A percentile compares a stretch with the other conserved stretches of the same genome.
Conservation (phyloP, 1,140 invertebrate genomes). For the Luehdorfia chinensis region DNA sequence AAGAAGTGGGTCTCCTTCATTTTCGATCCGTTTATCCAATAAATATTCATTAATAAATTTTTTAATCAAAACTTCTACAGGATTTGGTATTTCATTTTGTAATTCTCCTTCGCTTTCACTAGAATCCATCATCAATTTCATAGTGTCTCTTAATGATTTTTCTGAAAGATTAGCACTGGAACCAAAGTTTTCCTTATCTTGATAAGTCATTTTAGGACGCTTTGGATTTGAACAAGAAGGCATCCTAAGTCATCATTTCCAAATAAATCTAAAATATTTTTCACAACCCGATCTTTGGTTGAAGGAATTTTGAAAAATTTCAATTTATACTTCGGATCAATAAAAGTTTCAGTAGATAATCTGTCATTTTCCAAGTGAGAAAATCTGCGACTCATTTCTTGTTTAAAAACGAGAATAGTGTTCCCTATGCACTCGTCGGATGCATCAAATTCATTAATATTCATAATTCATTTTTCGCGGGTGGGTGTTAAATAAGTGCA, state of each 20-base stretch:
- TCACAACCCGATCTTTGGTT: slow-evolving; percentile 26
- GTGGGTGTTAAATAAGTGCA: too few relatives aligned
- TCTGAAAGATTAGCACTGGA: slow-evolving; percentile 22
- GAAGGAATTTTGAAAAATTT: slow-evolving; percentile 28
- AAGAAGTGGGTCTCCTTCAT: slow-evolving; percentile 27
- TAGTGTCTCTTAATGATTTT: slow-evolving; percentile 30
- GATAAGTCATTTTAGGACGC: slow-evolving; percentile 25
- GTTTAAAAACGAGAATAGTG: slow-evolving; percentile 28
- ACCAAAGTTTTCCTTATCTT: slow-evolving; percentile 24
- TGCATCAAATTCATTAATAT: slow-evolving; percentile 23
- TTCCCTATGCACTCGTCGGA: slow-evolving; percentile 25
- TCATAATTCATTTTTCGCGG: too few relatives aligned
- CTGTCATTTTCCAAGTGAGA: slow-evolving; percentile 28
- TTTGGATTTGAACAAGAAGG: slow-evolving; percentile 25
- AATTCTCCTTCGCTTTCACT: slow-evolving; percentile 28
- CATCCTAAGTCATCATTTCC: slow-evolving; percentile 21
- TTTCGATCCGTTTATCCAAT: slow-evolving; percentile 27
- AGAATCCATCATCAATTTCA: slow-evolving; percentile 26
- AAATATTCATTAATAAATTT: slow-evolving; percentile 28
- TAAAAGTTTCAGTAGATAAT: slow-evolving; percentile 30
- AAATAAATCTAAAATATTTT: slow-evolving; percentile 32
- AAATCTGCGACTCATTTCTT: slow-evolving; percentile 27
- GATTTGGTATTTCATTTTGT: slow-evolving; percentile 27
- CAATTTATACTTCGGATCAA: slow-evolving; percentile 29
- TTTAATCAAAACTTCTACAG: slow-evolving; percentile 23